Conservation (phyloP, 2,113 vertebrate species). For the Cyanistes caeruleus region DNA sequence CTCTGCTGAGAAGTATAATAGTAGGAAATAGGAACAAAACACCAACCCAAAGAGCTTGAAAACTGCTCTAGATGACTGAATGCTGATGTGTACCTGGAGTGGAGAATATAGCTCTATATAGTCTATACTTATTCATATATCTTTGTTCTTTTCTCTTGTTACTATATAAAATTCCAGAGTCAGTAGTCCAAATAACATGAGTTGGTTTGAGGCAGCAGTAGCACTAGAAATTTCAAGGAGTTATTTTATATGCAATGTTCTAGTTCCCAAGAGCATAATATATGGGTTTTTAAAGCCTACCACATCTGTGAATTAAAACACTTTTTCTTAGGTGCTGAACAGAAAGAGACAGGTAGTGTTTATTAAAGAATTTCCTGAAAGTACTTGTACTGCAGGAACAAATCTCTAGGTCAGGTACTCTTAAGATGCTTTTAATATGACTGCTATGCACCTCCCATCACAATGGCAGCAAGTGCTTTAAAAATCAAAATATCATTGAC, state of each 20-base stretch:
- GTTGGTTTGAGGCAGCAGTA: not conserved
- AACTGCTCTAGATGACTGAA: not conserved
- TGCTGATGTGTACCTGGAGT: rapidly evolving
- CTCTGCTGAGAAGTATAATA: not conserved
- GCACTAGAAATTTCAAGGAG: not conserved
- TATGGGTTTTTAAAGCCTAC: not conserved
- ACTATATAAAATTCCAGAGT: not conserved
- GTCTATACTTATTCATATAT: not conserved
- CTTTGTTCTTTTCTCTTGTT: not conserved
- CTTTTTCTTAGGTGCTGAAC: not conserved
- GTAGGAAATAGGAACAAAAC: not conserved
- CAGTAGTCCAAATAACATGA: not conserved
- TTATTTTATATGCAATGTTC: not conserved
- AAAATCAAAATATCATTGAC: not conserved
- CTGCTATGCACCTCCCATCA: not conserved
- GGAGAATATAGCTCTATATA: not conserved
- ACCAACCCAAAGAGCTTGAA: not conserved
- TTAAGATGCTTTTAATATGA: not conserved
- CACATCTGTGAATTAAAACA: not conserved
- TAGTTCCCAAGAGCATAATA: not conserved
- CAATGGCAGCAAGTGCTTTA: not conserved
- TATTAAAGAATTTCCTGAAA: not conserved
- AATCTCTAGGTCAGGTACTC: not conserved
- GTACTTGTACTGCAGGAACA: not conserved
- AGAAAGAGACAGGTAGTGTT: not conserved